Evolutionary conservation across 2,888 invertebrate species (phyloP).

Genomic region (Ormyrus labotus): DNA sequence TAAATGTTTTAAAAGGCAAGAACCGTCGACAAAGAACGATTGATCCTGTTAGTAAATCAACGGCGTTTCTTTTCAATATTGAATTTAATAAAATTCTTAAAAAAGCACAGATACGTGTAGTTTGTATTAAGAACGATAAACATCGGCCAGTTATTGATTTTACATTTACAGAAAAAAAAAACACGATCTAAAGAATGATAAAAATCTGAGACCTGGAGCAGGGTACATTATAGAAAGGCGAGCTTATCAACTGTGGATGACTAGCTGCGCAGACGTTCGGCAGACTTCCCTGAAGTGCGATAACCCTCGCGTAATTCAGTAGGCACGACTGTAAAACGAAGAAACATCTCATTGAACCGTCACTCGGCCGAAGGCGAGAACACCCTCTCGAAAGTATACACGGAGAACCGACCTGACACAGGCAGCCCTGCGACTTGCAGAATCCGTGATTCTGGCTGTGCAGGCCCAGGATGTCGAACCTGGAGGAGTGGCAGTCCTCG

Average conservation of each 20-base stretch:
- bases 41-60: no score
- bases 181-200: neutral
- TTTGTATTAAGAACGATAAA: neutral
- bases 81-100: neutral
- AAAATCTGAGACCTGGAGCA: conserved; percentile 59
- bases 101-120: neutral
- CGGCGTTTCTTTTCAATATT: neutral
- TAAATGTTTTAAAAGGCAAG: no score
- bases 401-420: conserved; percentile 67
- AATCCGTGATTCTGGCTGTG: conserved; percentile 59
- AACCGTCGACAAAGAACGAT: no score
- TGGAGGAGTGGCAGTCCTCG: conserved; percentile 59
- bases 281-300: conserved; percentile 69
- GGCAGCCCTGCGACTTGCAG: conserved; percentile 67
- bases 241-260: conserved; percentile 56
- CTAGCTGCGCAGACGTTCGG: conserved; percentile 66
- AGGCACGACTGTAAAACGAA: conserved; percentile 65
- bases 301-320: conserved; percentile 66
- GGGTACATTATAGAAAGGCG: conserved; percentile 56
- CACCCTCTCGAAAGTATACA: no score
- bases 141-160: no score
- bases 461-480: conserved; percentile 48
- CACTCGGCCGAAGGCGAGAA: no score
- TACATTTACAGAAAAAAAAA: neutral
- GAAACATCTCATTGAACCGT: neutral